These are phyloP conservation scores for Sabellastarte sp. DNA, from an alignment of 2,888 invertebrate genomes.

Conservation along the genomic window DNA sequence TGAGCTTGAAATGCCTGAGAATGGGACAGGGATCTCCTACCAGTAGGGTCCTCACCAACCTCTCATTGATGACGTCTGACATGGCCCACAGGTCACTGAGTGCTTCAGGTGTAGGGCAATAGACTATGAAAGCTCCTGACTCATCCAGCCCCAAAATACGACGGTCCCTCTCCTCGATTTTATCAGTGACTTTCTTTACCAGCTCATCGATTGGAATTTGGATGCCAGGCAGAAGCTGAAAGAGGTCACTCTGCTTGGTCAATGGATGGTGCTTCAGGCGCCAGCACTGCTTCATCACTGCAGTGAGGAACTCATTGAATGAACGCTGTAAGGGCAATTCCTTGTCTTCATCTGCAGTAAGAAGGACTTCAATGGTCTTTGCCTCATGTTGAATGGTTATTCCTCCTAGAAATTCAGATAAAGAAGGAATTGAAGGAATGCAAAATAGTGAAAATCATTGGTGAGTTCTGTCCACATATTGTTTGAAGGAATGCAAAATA, in stretches of 20 bases:
- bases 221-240: conserved; percentile 12
- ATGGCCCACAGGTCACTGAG: conserved; percentile 31
- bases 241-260: conserved; percentile 19
- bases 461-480: too few relatives aligned
- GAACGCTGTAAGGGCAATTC: conserved; percentile 14
- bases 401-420: conserved; percentile 19
- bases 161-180: conserved; percentile 21
- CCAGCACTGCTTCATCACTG: conserved; percentile 27
- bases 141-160: conserved; percentile 29
- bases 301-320: conserved; percentile 20
- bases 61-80: conserved; percentile 26
- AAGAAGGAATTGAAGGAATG: too few relatives aligned
- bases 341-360: conserved; percentile 16
- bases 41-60: conserved; percentile 12
- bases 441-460: too few relatives aligned
- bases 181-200: conserved; percentile 20
- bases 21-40: conserved; percentile 10
- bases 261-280: conserved; percentile 31
- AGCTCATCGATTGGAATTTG: conserved; percentile 21
- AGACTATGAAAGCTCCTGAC: conserved; percentile 22
- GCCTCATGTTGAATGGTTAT: conserved; percentile 13
- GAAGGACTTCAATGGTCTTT: conserved; percentile 5
- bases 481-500: too few relatives aligned
- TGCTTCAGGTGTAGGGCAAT: conserved; percentile 28
- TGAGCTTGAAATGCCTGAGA: conserved; percentile 16